Evolutionary conservation across 2,888 invertebrate genomes (phyloP).

Genomic region (Reticulitermes lucifugus): DNA sequence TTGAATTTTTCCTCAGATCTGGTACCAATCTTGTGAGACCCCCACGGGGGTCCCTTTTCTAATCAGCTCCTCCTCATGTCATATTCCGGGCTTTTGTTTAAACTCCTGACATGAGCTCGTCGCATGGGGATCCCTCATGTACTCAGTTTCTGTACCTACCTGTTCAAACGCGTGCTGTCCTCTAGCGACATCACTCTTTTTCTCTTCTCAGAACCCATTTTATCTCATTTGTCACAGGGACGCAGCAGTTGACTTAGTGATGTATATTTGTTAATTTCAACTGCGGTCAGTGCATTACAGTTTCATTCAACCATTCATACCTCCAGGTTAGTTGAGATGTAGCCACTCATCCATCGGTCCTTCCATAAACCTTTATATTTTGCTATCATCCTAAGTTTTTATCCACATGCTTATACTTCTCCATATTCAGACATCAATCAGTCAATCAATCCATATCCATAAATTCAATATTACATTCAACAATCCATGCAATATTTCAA

Average conservation of each 20-base stretch:
- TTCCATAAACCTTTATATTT: too few species aligned
- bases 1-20: neutral
- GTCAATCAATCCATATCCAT: too few species aligned
- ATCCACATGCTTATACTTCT: too few species aligned
- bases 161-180: neutral
- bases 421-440: too few species aligned
- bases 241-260: neutral
- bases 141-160: neutral
- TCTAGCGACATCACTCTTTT: neutral
- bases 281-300: neutral
- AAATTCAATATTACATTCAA: neutral
- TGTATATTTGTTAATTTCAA: neutral
- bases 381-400: too few species aligned
- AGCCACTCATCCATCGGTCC: too few species aligned
- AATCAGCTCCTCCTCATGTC: slow-evolving; percentile 40
- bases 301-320: neutral
- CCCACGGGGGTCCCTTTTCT: slow-evolving; percentile 27
- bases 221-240: neutral
- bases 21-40: slow-evolving; percentile 5
- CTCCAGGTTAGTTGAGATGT: too few species aligned
- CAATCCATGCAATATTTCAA: neutral
- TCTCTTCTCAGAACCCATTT: neutral
- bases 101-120: slow-evolving; percentile 39
- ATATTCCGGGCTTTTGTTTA: slow-evolving; percentile 46
- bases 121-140: slow-evolving; percentile 4